Conservation (phyloP, 1,140 invertebrate genomes). For the Elysia chlorotica region DNA sequence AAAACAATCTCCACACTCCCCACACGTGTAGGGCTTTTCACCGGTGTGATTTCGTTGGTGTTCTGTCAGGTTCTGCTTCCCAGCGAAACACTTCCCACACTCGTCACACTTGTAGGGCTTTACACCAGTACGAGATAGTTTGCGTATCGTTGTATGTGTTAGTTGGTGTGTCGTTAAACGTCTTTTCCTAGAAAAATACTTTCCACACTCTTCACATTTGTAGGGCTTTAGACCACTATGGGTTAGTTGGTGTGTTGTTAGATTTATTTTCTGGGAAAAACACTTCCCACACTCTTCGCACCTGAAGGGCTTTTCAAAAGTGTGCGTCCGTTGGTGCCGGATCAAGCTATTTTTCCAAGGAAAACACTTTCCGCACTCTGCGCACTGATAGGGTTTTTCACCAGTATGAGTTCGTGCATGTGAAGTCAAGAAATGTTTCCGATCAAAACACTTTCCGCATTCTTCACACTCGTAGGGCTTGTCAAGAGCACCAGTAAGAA, state of each 20-base stretch:
- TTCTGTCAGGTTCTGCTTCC: slow-evolving; percentile 14
- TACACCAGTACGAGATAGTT: slow-evolving; percentile 22
- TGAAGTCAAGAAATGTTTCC: no score
- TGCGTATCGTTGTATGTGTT: slow-evolving; percentile 52
- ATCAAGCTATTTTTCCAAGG: neutral
- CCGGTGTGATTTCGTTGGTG: slow-evolving; percentile 25
- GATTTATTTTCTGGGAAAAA: no score
- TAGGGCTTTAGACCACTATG: no score
- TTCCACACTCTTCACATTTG: slow-evolving; percentile 37
- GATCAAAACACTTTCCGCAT: no score
- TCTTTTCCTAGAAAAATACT: slow-evolving; percentile 34
- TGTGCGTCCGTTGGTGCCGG: slow-evolving; percentile 8
- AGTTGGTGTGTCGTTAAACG: no score
- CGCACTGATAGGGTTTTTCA: slow-evolving; percentile 7
- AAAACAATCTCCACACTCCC: slow-evolving; percentile 20
- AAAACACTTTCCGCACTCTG: slow-evolving; percentile 3
- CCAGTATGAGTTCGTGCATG: no score
- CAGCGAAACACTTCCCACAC: slow-evolving; percentile 18
- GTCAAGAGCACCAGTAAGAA: no score
- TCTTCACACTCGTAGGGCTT: no score
- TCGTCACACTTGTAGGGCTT: slow-evolving; percentile 24
- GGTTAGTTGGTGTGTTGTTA: no score
- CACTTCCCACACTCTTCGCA: slow-evolving; percentile 9
- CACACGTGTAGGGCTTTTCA: slow-evolving; percentile 28
- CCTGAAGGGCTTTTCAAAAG: neutral